Base-by-base conservation (phyloP, 2,888 invertebrate genomes). In the Idaea dimidiata region DNA sequence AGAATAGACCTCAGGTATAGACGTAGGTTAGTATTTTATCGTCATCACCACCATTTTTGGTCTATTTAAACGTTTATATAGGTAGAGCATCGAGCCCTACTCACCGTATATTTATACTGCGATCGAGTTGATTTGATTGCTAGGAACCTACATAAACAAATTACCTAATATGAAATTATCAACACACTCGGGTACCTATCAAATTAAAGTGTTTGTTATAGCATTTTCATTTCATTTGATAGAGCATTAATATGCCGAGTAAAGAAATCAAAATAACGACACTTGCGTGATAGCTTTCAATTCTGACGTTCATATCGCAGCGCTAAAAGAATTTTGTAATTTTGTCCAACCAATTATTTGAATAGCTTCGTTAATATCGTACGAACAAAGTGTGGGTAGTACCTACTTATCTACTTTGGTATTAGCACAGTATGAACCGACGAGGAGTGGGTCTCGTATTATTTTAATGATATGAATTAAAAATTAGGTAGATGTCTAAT, bases 211-310 rank as follows among this genome's bases (percentile, higher is more conserved):
- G 79, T 84, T 83, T 82, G 83, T 83, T 75, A 74, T 79, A 74
- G 75, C 79, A 79, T 82, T 83, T 86, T 79, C 84, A 87, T 86
- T 87, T 79, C 78, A 83, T 84, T 84, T 78, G 72, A 71, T 80
- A 77, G 78, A 77, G 73, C 72, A 75, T 69, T 70, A 75, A 72
- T 66, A 55, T 16, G 78, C 78, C 73, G 80, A 80, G 72, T 79
- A 81, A 86, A 83, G 85, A 89, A 88, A 88, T 89, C 88, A 87
- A 89, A 89, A 88, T 88, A 86, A 84, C 81, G 73, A 75, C 75
- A 72, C 71, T 89, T 78, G 88, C 89, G 87, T 89, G 89, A 79
- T 84, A 77, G 69, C 70, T 75, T 81, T 83, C 77, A 79, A 81
- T 79, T 81, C 72, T 66, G 71, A 73, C 71, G 72, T 75, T 70